A percentile compares a stretch with the other conserved stretches of the same genome.
phyloP scores from a whole-genome alignment of 2,113 vertebrate genomes.

The Chionis minor region DNA sequence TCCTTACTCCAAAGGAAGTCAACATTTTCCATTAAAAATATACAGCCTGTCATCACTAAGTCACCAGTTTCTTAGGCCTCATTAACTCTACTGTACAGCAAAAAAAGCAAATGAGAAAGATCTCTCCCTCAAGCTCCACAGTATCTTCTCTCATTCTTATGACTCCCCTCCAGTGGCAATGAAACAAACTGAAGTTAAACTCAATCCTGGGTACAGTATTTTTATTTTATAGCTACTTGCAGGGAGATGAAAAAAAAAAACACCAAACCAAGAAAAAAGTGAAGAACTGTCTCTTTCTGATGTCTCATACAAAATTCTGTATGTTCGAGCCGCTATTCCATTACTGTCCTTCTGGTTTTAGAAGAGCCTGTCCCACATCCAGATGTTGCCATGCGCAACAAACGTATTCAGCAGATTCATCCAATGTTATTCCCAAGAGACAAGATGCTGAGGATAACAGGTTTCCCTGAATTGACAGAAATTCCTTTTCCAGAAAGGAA shows the following conservation, averaged over 20 bases:
- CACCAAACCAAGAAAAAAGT: background rate
- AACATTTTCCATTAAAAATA: constrained; percentile 18
- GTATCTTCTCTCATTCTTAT: background rate
- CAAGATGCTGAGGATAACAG: background rate
- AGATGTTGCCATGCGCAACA: background rate
- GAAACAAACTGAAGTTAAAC: constrained; percentile 3
- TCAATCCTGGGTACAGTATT: fast-evolving
- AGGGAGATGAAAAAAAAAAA: background rate
- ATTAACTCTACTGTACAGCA: background rate
- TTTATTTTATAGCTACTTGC: background rate
- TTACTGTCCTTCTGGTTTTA: background rate
- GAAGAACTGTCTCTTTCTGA: background rate
- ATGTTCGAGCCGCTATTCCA: fast-evolving
- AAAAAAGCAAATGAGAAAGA: background rate
- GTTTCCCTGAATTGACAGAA: background rate
- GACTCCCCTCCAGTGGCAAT: background rate
- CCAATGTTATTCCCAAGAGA: background rate
- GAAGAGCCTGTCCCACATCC: background rate
- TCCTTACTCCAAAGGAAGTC: constrained; percentile 8
- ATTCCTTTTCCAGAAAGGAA: background rate
- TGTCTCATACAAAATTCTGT: background rate
- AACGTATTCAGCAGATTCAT: background rate
- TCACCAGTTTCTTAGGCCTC: background rate
- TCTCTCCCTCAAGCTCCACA: background rate
- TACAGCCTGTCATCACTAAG: constrained; percentile 12